Percentiles rank a stretch among this genome's conserved stretches.
phyloP scores from a whole-genome alignment of 2,888 invertebrate genomes.

The Morpho deidamia region DNA sequence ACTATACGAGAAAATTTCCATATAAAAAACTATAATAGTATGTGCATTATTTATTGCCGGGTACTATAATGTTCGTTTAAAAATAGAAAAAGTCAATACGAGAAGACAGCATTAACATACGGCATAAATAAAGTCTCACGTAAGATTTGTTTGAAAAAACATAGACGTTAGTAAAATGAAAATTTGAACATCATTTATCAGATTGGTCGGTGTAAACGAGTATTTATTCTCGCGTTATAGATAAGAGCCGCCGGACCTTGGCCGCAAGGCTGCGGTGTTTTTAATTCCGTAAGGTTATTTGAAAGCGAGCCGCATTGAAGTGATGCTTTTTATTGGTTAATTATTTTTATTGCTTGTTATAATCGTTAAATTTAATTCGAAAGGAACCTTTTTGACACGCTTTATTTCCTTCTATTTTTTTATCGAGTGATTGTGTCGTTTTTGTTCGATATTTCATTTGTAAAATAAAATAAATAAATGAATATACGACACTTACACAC shows the following conservation, averaged over 20 bases:
- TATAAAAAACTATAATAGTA: too few species aligned
- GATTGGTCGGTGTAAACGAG: slow-evolving; percentile 14
- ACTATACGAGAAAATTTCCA: too few species aligned
- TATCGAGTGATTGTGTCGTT: too few species aligned
- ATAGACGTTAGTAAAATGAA: slow-evolving; percentile 3
- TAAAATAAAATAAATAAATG: too few species aligned
- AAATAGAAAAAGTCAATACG: too few species aligned
- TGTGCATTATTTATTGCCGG: too few species aligned
- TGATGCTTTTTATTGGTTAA: slow-evolving; percentile 13
- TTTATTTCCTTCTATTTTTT: too few species aligned
- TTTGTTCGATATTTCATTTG: too few species aligned
- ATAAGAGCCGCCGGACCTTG: slow-evolving; percentile 24
- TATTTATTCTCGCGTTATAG: slow-evolving; percentile 16
- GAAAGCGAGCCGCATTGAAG: slow-evolving; percentile 13
- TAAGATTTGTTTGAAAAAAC: neutral
- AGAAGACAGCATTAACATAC: too few species aligned
- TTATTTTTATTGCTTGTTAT: slow-evolving; percentile 5
- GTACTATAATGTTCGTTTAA: too few species aligned
- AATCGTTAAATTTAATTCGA: slow-evolving; percentile 6
- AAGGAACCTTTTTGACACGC: neutral
- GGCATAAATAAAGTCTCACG: too few species aligned
- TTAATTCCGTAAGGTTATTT: slow-evolving; percentile 20
- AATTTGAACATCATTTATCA: slow-evolving; percentile 13
- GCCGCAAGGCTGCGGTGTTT: slow-evolving; percentile 30
- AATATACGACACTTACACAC: too few species aligned